Conservation (phyloP, 1,140 invertebrate species). For the Bilobella aurantiaca region DNA sequence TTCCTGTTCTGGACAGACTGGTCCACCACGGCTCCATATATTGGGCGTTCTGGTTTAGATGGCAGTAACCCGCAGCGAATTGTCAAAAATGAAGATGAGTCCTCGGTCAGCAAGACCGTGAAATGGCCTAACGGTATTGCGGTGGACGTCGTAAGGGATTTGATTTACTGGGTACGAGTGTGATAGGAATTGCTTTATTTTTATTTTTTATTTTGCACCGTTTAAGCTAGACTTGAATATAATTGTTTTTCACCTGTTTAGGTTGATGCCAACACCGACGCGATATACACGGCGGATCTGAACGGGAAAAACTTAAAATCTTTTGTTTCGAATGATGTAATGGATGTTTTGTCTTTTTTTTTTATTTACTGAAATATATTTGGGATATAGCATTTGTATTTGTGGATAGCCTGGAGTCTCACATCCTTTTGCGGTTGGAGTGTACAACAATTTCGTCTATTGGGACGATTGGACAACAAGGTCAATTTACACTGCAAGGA, state of each 20-base stretch:
- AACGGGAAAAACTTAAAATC: slow-evolving; percentile 66
- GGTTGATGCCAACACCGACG: slow-evolving; percentile 68
- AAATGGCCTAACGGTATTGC: slow-evolving; percentile 81
- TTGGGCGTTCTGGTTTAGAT: slow-evolving; percentile 75
- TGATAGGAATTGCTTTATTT: background rate
- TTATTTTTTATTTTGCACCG: background rate
- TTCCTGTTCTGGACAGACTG: slow-evolving; percentile 90
- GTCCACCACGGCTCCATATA: slow-evolving; percentile 61
- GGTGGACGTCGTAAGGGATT: slow-evolving; percentile 67
- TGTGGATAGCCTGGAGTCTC: slow-evolving; percentile 23
- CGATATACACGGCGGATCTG: slow-evolving; percentile 72
- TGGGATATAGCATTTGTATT: slow-evolving; percentile 18
- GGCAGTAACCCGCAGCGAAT: slow-evolving; percentile 61
- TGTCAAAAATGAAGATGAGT: slow-evolving; percentile 48
- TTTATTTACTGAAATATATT: slow-evolving; percentile 5
- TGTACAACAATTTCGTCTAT: slow-evolving; percentile 76
- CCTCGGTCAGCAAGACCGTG: slow-evolving; percentile 41
- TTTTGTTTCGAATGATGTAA: slow-evolving; percentile 54
- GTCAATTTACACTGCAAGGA: slow-evolving; percentile 51
- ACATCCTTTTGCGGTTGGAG: slow-evolving; percentile 74
- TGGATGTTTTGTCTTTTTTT: slow-evolving; percentile 22
- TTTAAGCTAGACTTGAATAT: no score
- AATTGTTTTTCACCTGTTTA: background rate
- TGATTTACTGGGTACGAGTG: slow-evolving; percentile 61
- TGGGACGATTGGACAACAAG: slow-evolving; percentile 84